Base-by-base conservation (phyloP, 2,888 invertebrate genomes). In the Leptinotarsa peninsularis region DNA sequence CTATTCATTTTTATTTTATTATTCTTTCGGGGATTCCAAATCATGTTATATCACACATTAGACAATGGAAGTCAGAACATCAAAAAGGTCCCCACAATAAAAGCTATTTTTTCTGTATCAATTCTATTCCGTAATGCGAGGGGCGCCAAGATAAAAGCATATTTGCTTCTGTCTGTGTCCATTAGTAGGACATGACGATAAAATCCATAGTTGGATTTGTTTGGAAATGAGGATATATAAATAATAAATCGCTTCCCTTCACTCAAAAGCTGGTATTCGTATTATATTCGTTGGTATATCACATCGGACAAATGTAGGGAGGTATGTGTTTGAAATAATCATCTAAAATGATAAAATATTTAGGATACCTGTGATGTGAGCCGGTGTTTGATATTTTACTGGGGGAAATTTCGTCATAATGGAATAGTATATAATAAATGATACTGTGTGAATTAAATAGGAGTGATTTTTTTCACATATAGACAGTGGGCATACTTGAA, bases 141-240 rank as follows among this genome's bases (percentile, higher is more conserved):
- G 58, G 58, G 58, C 58, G 58, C 58, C 58, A 58, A 2, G 14
- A 58, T 58, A 58, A 58, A 58, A 58, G 23, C 58, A 23, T 23
- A 58, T 58, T 58, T 58, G 58, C 23, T 23, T 14, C 58, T 58
- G 58, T 58, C 58, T 58, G 21, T 23, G 58, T 23, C 58, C 58
- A 58, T 58, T 58, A 58, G 58, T 58, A 23, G 58, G 23, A 58
- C 58, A 23, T 23, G 23, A 58, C 58, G 58, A 58, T 58, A 58
- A 58, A 58, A 58, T 58, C 58, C 58, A 58, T 58, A 58, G 58
- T 58, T 21, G 15, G 58, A 43, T 58, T 58, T 58, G 58, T 14
- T 58, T 23, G n/a, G 58, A 23, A 58, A 58, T 23, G 58, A 23
- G 27, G 58, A 27, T 23, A 58, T 27, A 58, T 58, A 14, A 58